Evolutionary conservation across 2,113 vertebrate genomes (phyloP).

Genomic region (Dendrocopos noguchii): DNA sequence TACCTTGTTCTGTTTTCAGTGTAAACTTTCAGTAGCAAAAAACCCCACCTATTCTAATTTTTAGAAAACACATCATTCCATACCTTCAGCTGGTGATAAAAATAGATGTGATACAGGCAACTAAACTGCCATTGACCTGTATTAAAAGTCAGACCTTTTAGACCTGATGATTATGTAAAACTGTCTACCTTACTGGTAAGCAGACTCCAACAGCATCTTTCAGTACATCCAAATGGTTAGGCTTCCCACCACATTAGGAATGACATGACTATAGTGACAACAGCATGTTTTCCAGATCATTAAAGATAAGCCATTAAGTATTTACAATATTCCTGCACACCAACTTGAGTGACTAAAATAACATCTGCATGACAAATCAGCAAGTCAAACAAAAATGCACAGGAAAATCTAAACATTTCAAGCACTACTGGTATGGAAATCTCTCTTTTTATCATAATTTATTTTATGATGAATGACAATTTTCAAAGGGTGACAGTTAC

Average conservation of each 20-base stretch:
- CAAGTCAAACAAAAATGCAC: not conserved
- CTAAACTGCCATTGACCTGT: not conserved
- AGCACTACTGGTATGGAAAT: not conserved
- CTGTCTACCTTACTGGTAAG: not conserved
- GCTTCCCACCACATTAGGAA: not conserved
- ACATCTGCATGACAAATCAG: not conserved
- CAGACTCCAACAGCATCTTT: not conserved
- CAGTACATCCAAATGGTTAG: not conserved
- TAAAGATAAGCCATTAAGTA: not conserved
- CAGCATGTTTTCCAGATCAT: not conserved
- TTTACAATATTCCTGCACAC: not conserved
- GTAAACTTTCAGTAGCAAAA: not conserved
- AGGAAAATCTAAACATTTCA: not conserved
- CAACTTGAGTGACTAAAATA: not conserved
- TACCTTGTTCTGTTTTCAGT: not conserved
- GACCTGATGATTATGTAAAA: accelerated
- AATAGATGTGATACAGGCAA: not conserved
- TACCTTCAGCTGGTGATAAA: not conserved
- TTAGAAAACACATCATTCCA: not conserved
- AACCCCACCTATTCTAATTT: not conserved
- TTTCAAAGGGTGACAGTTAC: not conserved
- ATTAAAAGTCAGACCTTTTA: not conserved
- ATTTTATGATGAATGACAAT: not conserved
- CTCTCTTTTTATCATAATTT: not conserved
- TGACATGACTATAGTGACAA: not conserved